Evolutionary conservation across 2,888 invertebrate species (phyloP).

Genomic region (Habrosyne pyritoides): DNA sequence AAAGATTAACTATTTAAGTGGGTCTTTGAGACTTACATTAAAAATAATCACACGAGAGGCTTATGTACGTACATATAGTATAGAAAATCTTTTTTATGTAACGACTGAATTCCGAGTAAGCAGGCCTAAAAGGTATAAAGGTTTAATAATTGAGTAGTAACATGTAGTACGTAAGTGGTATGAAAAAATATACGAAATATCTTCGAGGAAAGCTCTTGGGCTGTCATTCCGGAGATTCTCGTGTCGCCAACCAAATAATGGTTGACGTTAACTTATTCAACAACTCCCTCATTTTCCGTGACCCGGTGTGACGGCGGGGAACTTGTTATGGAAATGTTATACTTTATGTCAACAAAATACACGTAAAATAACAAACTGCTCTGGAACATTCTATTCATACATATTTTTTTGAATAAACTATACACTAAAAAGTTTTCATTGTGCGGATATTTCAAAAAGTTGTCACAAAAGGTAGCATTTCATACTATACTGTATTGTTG

Average conservation of each 20-base stretch:
- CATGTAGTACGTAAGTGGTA: neutral
- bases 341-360: neutral
- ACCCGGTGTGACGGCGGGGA: slow-evolving; percentile 13
- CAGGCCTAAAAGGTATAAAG: neutral
- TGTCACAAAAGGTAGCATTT: neutral
- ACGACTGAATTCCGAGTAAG: neutral
- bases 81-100: too few relatives aligned
- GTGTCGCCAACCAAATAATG: slow-evolving; percentile 20
- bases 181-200: neutral
- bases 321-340: slow-evolving; percentile 7
- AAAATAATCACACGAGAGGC: neutral
- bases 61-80: neutral
- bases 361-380: neutral
- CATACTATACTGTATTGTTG: neutral
- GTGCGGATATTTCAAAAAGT: neutral
- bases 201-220: neutral
- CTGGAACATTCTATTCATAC: neutral
- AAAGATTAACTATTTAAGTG: too few relatives aligned
- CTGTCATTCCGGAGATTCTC: slow-evolving; percentile 11
- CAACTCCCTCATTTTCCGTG: slow-evolving; percentile 16
- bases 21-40: neutral
- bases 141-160: slow-evolving; percentile 4
- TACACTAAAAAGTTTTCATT: neutral
- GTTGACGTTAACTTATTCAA: slow-evolving; percentile 27
- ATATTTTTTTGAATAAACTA: neutral